Evolutionary conservation across 2,113 vertebrate genomes (phyloP).

Genomic region (Cepphus grylle): DNA sequence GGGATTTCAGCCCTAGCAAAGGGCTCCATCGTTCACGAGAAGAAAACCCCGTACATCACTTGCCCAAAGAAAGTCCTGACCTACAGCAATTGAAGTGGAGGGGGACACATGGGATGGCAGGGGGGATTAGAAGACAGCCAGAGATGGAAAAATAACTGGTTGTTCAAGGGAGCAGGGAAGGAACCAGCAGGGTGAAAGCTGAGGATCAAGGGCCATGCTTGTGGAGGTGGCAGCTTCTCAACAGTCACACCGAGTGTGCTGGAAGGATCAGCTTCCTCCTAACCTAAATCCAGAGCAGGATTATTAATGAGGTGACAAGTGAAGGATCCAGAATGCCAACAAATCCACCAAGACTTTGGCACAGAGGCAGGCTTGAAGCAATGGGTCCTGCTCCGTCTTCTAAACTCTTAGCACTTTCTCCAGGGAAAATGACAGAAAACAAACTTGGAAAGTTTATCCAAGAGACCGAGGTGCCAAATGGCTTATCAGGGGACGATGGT

Average conservation of each 20-base stretch:
- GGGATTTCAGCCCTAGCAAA: neutral
- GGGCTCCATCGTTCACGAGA: neutral
- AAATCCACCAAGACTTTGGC: neutral
- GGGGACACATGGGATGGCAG: neutral
- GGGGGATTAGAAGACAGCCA: neutral
- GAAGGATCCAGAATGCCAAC: neutral
- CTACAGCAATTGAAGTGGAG: neutral
- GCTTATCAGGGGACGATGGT: neutral
- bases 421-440: neutral
- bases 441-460: neutral
- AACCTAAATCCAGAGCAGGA: neutral
- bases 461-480: neutral
- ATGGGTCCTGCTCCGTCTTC: neutral
- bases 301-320: conserved; percentile 21
- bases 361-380: neutral
- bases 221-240: neutral
- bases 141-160: neutral
- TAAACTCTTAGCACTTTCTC: neutral
- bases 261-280: neutral
- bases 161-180: neutral
- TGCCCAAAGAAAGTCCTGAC: neutral
- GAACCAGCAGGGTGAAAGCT: neutral
- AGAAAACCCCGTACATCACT: neutral
- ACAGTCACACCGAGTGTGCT: fast-evolving
- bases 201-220: neutral